Evolutionary conservation across 1,140 invertebrate genomes (phyloP), one percentile per base, ranked within the genome.

Genomic region (Conus ventricosus): DNA sequence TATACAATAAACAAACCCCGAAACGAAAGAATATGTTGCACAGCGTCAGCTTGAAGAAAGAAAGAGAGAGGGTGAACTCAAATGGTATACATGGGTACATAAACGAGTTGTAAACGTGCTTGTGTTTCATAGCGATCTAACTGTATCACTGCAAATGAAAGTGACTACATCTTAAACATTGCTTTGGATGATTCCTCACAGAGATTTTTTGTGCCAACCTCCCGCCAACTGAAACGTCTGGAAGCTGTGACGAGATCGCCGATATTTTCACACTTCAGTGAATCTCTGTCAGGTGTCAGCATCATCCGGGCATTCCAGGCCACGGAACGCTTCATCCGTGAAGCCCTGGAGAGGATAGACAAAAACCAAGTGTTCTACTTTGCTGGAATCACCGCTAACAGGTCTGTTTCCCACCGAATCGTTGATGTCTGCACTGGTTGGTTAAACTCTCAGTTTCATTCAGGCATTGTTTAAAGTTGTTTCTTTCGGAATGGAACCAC

Each of bases 151-250:
- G 39, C 3, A 39, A 39, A 39, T 39, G 39, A 39, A 39, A 60
- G 57, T 60, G 57, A 1, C 57, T 60, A 15, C 15, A 11, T 60
- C 15, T 60, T 60, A 15, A 15, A 4, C 57, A 15, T 60, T 8
- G 1, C 39, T 39, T 60, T 60, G 8, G 15, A 4, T 60, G 57
- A 60, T 15, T 60, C 8, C 5, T 15, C 57, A 8, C 97, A 99
- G 96, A 96, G 97, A 89, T 98, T 99, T 95, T 99, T 99, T 95
- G 97, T 99, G 82, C 96, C 97, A 1, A 97, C 98, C 0, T 95
- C 95, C 2, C 94, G 96, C 57, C 96, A 96, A 87, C 88, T 96
- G 75, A 95, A 96, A 81, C 92, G 96, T 17, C 90, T 96, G 10
- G 95, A 96, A 83, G 94, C 95, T 13, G 94, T 95, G 3, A 93